Conservation (phyloP, 1,140 invertebrate species). For the Pinna nobilis region DNA sequence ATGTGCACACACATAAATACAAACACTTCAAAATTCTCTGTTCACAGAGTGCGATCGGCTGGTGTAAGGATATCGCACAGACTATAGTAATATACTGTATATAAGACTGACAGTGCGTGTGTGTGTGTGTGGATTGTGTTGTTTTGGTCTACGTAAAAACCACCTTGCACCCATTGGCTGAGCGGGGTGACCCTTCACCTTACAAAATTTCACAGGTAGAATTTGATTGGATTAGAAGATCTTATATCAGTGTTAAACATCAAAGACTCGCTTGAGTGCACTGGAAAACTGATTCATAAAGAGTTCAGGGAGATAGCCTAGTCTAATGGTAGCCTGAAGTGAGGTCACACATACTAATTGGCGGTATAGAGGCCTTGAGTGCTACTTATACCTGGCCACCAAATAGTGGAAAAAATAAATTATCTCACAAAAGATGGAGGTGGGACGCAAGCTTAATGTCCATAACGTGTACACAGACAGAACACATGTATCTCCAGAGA, state of each 20-base stretch:
- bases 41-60: conserved; percentile 6
- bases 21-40: conserved; percentile 1
- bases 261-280: conserved; percentile 13
- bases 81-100: too few species aligned
- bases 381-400: too few species aligned
- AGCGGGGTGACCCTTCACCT: background rate
- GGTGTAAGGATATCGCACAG: conserved; percentile 11
- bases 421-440: too few species aligned
- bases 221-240: conserved; percentile 20
- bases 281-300: conserved; percentile 20
- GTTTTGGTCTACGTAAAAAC: conserved; percentile 5
- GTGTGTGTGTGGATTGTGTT: conserved; percentile 8
- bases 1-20: conserved; percentile 3
- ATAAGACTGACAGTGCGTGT: too few species aligned
- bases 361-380: too few species aligned
- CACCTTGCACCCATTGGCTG: conserved; percentile 9
- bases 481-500: too few species aligned
- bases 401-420: too few species aligned
- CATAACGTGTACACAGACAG: too few species aligned
- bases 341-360: too few species aligned
- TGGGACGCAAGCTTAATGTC: too few species aligned
- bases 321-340: too few species aligned
- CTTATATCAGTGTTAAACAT: conserved; percentile 2
- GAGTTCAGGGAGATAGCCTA: too few species aligned
- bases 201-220: conserved; percentile 20